Base-by-base conservation (phyloP, 1,140 invertebrate species). In the Lordiphosa collinella region DNA sequence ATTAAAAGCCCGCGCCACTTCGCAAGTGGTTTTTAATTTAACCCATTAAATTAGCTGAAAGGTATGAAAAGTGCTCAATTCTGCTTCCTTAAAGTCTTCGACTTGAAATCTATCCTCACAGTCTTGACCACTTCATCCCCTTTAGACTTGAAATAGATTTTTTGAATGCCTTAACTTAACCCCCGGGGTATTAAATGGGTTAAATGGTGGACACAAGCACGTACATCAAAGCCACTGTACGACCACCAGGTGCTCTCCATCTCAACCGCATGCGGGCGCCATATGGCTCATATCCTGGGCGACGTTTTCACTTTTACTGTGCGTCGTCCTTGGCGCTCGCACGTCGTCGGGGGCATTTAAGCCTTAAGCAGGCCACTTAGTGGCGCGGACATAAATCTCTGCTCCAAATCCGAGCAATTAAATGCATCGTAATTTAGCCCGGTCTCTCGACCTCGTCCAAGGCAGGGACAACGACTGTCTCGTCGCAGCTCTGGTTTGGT, bases 281-380 rank as follows among this genome's bases (percentile, higher is more conserved):
- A 68, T 55, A 68, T 68, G 65, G 56, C 66, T 69, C 66, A 69
- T 68, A 69, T 69, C 63, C 54, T 64, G 55, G 53, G 61, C 35
- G 48, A 29, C 43, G 75, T 57, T 80, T 75, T 80, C 75, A 80
- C 75, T 80, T 80, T 80, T 68, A 65, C 47, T 59, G 51, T 52
- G 75, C 57, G 52, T 60, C 53, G 43, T 70, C 67, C 67, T 70
- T 70, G 62, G 50, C 43, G 50, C 43, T 55, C 62, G 64, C 78
- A 76, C 78, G 78, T 85, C 73, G 78, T 65, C 78, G 78, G 48
- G 74, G 56, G 79, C 78, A 84, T 84, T 84, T 84, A 78, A 84
- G 78, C 78, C 78, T 85, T 84, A 84, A 84, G 78, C 78, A 84
- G 79, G 68, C 78, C 78, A 84, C 78, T 84, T 84, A 84, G 78